Evolutionary conservation across 2,888 invertebrate species (phyloP).

Genomic region (Machimus atricapillus): DNA sequence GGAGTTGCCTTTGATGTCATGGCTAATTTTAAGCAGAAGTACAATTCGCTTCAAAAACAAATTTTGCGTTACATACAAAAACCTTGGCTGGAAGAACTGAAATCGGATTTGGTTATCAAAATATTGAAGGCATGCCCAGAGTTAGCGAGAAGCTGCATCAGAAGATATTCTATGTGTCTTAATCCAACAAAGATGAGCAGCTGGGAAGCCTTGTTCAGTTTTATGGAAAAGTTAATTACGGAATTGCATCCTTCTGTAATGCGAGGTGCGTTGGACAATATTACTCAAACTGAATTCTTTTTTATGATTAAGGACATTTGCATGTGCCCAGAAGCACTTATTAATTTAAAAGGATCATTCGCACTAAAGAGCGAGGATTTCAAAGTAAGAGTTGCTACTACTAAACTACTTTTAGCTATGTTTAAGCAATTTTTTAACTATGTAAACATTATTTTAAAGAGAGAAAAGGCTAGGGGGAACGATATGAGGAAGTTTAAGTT

Average conservation of each 20-base stretch:
- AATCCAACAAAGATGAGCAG: slow-evolving; percentile 63
- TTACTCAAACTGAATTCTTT: slow-evolving; percentile 57
- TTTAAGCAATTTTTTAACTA: slow-evolving; percentile 61
- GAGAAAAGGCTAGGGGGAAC: slow-evolving; percentile 56
- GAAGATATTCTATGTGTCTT: slow-evolving; percentile 67
- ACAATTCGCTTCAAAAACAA: slow-evolving; percentile 57
- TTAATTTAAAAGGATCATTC: slow-evolving; percentile 51
- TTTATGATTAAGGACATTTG: slow-evolving; percentile 59
- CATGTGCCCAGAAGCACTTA: slow-evolving; percentile 56
- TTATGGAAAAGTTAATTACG: slow-evolving; percentile 54
- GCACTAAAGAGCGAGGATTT: slow-evolving; percentile 50
- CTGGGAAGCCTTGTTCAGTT: slow-evolving; percentile 51
- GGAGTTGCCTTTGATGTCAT: slow-evolving; percentile 81
- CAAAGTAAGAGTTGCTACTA: slow-evolving; percentile 56
- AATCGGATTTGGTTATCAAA: slow-evolving; percentile 69
- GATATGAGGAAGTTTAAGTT: slow-evolving; percentile 59
- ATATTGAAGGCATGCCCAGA: slow-evolving; percentile 76
- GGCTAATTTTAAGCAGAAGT: slow-evolving; percentile 58
- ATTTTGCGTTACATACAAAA: slow-evolving; percentile 71
- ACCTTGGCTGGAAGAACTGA: slow-evolving; percentile 74
- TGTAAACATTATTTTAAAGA: slow-evolving; percentile 53
- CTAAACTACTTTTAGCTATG: slow-evolving; percentile 61
- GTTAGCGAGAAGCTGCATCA: slow-evolving; percentile 70
- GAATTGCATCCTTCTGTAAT: slow-evolving; percentile 54
- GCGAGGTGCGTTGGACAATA: slow-evolving; percentile 53